Conservation (phyloP, 2,797 vertebrate genomes). For the Benthosema pterotum region DNA sequence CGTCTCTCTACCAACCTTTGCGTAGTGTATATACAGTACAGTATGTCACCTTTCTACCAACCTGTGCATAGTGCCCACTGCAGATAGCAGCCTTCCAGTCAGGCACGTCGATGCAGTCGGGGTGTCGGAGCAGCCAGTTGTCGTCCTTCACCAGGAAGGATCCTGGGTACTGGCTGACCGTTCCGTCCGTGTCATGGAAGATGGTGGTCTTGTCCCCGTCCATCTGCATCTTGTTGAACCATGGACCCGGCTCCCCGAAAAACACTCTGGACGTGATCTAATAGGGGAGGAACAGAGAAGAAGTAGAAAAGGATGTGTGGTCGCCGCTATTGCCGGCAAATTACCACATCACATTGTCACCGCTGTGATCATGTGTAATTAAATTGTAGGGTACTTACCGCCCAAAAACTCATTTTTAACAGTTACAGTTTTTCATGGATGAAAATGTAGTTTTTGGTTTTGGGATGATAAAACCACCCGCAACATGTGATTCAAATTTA, state of each 20-base stretch:
- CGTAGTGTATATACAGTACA: too few relatives aligned
- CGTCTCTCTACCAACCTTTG: too few relatives aligned
- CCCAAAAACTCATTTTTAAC: too few relatives aligned
- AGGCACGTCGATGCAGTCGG: conserved; percentile 92
- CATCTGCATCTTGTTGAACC: conserved; percentile 95
- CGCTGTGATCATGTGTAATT: too few relatives aligned
- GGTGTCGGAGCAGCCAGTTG: conserved; percentile 94
- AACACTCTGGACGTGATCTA: conserved; percentile 95
- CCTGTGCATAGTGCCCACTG: conserved; percentile 93
- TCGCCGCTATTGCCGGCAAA: too few relatives aligned
- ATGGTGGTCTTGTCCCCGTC: conserved; percentile 96
- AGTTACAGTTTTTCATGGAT: too few relatives aligned
- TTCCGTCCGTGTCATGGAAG: conserved; percentile 94
- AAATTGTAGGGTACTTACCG: too few relatives aligned
- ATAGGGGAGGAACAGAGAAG: neutral
- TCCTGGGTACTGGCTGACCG: conserved; percentile 94
- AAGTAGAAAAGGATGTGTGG: too few relatives aligned
- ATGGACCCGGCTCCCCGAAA: conserved; percentile 94
- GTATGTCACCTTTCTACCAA: conserved; percentile 47
- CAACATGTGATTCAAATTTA: too few relatives aligned
- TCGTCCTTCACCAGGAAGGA: conserved; percentile 94
- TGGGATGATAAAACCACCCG: too few relatives aligned
- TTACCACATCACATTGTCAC: too few relatives aligned
- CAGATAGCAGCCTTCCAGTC: conserved; percentile 97
- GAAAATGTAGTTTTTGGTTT: too few relatives aligned